Conservation (phyloP, 2,888 invertebrate genomes). For the Drosophila villosipedis region DNA sequence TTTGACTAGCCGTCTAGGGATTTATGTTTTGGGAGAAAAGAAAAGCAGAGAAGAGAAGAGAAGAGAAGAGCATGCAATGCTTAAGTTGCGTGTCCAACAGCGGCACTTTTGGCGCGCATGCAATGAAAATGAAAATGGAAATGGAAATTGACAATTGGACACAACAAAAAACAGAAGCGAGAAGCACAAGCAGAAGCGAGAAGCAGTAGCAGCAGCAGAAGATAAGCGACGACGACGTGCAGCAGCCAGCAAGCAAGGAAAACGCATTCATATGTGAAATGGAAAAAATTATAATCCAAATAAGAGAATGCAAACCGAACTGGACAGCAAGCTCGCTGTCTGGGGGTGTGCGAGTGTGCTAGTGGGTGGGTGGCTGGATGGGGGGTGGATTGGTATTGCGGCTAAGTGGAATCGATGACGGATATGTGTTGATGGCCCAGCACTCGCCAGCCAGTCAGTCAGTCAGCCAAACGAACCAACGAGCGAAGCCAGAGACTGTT, state of each 20-base stretch:
- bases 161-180: conserved; percentile 10
- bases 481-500: conserved; percentile 34
- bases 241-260: conserved; percentile 50
- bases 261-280: conserved; percentile 83
- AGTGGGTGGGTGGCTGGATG: neutral
- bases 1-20: neutral
- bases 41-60: neutral
- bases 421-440: conserved; percentile 68
- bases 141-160: conserved; percentile 74
- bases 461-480: conserved; percentile 19
- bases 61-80: conserved; percentile 11
- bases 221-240: neutral
- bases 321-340: conserved; percentile 12
- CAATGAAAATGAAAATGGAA: conserved; percentile 56
- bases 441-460: conserved; percentile 37
- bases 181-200: neutral
- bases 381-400: neutral
- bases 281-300: conserved; percentile 83
- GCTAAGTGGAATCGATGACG: conserved; percentile 71
- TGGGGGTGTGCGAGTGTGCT: neutral
- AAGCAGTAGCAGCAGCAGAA: neutral
- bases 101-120: conserved; percentile 21
- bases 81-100: conserved; percentile 6
- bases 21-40: neutral
- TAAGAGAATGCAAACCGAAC: conserved; percentile 72